Percentiles rank a stretch among this genome's conserved stretches.
phyloP scores from a whole-genome alignment of 2,888 invertebrate genomes.

The Frankliniella intonsa region DNA sequence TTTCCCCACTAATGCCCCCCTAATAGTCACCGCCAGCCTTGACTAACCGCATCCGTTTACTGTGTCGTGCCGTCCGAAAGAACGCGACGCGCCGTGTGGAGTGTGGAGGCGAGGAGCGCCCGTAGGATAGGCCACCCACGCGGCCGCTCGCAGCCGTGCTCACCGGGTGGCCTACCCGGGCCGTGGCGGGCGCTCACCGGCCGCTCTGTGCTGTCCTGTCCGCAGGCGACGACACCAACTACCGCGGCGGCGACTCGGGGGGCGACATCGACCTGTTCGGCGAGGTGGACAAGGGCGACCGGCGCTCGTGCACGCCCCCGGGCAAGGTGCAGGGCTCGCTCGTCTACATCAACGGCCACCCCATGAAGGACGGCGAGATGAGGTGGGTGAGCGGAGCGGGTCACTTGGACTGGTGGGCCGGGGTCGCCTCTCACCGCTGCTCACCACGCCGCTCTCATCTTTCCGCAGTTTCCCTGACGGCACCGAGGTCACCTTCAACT shows the following conservation, averaged over 20 bases:
- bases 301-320: constrained; percentile 58
- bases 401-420: no score
- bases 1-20: no score
- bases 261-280: constrained; percentile 35
- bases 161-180: not conserved
- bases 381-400: constrained; percentile 52
- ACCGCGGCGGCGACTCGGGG: constrained; percentile 43
- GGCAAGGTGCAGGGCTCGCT: constrained; percentile 72
- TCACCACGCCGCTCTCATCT: no score
- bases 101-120: constrained; percentile 40
- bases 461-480: constrained; percentile 63
- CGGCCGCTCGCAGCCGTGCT: not conserved
- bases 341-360: constrained; percentile 62
- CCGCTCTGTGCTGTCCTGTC: not conserved
- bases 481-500: constrained; percentile 76
- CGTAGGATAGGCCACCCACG: constrained; percentile 36
- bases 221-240: constrained; percentile 44
- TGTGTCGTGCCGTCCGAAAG: no score
- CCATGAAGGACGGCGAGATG: constrained; percentile 59
- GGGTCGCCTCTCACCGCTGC: no score
- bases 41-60: no score
- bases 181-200: not conserved
- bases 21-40: no score
- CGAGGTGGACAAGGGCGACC: constrained; percentile 33
- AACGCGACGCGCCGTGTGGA: no score